Evolutionary conservation across 2,113 vertebrate genomes (phyloP), one percentile per base, ranked within the genome.

Genomic region (Pteruthius melanotis): DNA sequence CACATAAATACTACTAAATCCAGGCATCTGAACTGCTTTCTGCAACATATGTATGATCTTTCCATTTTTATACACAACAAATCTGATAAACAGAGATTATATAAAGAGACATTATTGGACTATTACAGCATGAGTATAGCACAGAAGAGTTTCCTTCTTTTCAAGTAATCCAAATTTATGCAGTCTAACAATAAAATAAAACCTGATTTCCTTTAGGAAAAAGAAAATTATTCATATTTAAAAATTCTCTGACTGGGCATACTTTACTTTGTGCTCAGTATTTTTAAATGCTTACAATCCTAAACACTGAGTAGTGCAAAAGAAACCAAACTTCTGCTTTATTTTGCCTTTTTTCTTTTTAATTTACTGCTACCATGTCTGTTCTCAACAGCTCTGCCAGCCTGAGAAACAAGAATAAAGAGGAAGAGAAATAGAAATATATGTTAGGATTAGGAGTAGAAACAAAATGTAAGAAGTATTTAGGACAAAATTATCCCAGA

Each of bases 61-160:
- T 96, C 94, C 76, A 45, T 93, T 96, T 97, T 97, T 96, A 81
- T 92, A 90, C 76, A 81, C 85, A 92, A 35, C 69, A 96, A 93
- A 96, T 94, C 96, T 94, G 94, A 94, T 96, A 92, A 96, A 96
- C 79, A 91, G 78, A 91, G 96, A 96, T 97, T 97, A 96, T 90
- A 86, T 71, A 83, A 90, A 94, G n/a, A 89, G 52, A 92, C 90
- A 75, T 86, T 0, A 0, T 59, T 68, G 71, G 52, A 91, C 63
- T 45, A 86, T 92, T 96, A 91, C 56, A 64, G 54, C 39, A 30
- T 17, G 60, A 88, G 59, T 22, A 31, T 5, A 70, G 68, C 64
- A 86, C 47, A 95, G 85, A 86, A 30, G 24, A 70, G 44, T 87
- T 92, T 68, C 35, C 66, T 63, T 85, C 68, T 85, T 96, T 90